Evolutionary conservation across 2,113 vertebrate genomes (phyloP), one percentile per base, ranked within the genome.

Genomic region (Triplophysa tibetana): DNA sequence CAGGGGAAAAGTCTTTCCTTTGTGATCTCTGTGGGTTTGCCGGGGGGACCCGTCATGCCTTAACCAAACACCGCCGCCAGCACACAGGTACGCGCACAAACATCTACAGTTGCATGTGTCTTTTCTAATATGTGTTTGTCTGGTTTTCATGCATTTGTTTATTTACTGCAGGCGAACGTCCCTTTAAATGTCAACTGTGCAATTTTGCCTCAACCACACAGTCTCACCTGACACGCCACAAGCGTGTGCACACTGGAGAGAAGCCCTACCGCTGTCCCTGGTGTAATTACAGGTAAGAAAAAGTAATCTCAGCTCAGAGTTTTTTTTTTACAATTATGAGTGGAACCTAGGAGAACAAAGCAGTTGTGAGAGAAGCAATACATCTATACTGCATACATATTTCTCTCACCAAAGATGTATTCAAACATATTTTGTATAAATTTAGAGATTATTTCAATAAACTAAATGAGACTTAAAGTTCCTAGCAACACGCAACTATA

Each of bases 11-110:
- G 93, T 97, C 96, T 17, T 99, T 98, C 88, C 95, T 99, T 75
- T 99, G 98, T 90, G 98, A 99, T 94, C 95, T 98, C 83, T 99
- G 98, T 82, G 97, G 98, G 85, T 99, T 99, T 79, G 98, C 97
- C 0, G 97, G 98, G 66, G 98, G 97, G 81, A 99, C 98, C 0
- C 94, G 95, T 81, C 98, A 99, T 78, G 98, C 98, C 89, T 96
- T 99, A 87, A 99, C 97, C 89, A 99, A 99, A 90, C 97, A 99
- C 85, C 93, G 98, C 8, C 90, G 97, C 79, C 97, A 99, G 84
- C 98, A 99, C 91, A 99, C 98, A 94, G 97, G 98, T 98, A 61
- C 62, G 70, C 16, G 23, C 8, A 16, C 16, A 16, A 21, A 60
- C 11, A 16, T 33, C 8, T 61, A 29, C 21, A 43, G 23, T 26